These are phyloP conservation scores for Hypselothyrea guttata DNA, from an alignment of 2,888 invertebrate genomes.

Conservation along the genomic window DNA sequence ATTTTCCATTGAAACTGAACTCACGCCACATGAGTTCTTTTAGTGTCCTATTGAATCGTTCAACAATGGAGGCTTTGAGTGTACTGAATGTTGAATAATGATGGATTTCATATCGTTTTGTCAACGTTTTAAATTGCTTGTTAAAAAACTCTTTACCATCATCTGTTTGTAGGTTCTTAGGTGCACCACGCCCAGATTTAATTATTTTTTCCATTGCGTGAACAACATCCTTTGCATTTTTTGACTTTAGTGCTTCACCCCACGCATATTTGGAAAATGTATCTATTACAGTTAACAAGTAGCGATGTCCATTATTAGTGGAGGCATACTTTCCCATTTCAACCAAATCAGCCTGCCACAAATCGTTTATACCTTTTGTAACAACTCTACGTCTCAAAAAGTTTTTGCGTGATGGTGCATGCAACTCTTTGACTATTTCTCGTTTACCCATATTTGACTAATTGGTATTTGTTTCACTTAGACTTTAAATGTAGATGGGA, in stretches of 20 bases:
- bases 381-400: slow-evolving; percentile 28
- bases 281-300: slow-evolving; percentile 80
- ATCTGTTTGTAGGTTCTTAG: slow-evolving; percentile 24
- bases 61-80: not conserved
- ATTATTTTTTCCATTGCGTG: not conserved
- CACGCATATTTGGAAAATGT: slow-evolving; percentile 21
- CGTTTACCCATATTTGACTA: too few species aligned
- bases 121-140: too few species aligned
- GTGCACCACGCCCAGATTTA: not conserved
- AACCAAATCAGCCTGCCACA: slow-evolving; percentile 54
- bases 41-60: slow-evolving; percentile 8
- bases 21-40: slow-evolving; percentile 4
- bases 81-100: slow-evolving; percentile 1
- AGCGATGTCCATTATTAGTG: slow-evolving; percentile 72
- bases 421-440: slow-evolving; percentile 9
- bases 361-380: slow-evolving; percentile 34
- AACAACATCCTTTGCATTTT: not conserved
- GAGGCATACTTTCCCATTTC: slow-evolving; percentile 69
- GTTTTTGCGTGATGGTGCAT: slow-evolving; percentile 32
- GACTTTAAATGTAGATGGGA: too few species aligned
- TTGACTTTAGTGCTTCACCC: slow-evolving; percentile 7
- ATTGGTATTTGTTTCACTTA: too few species aligned
- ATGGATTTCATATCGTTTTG: not conserved
- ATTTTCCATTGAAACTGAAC: slow-evolving; percentile 1
- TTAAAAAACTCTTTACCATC: slow-evolving; percentile 9